Evolutionary conservation across 1,140 invertebrate species (phyloP), one percentile per base, ranked within the genome.

Genomic region (Chironomus striatipennis): DNA sequence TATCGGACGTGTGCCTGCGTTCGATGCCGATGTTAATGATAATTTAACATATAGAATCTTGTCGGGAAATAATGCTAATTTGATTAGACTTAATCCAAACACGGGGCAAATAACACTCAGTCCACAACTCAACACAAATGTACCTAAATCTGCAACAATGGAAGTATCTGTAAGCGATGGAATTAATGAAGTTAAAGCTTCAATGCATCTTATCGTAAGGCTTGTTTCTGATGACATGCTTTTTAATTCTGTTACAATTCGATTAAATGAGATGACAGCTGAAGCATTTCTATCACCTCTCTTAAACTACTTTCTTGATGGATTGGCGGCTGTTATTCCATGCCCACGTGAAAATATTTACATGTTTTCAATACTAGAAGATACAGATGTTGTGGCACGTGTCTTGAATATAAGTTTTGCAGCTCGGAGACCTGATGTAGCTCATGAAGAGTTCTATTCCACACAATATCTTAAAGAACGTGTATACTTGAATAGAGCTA

Each of bases 401-500:
- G 94, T 98, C 47, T 80, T 99, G 1, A 98, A 98, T 79, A 93
- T 99, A 0, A 98, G 94, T 77, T 97, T 99, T 79, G 97, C 96
- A 0, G 95, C 95, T 3, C 85, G 89, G 73, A 86, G 90, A 76
- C 89, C 93, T 0, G 92, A 93, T 76, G 87, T 90, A 0, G 88
- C 90, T 7, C 85, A 88, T n/a, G 87, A 90, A 73, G 91, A 91
- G 76, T 97, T 93, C 80, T 95, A 95, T 79, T 87, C 88, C 42
- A 91, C 94, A 0, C 93, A 97, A 77, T 96, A 92, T 79, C 85
- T 99, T 9, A 90, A 96, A 77, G 96, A 98, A 82, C 85, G 93
- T n/a, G 93, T 98, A 6, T 98, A 98, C 82, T 84, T 98, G 9
- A 95, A 97, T 78, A 85, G 96, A 21, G 89, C 90, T 0, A 90